A percentile compares a stretch with the other conserved stretches of the same genome.
Evolutionary conservation across 2,797 vertebrate species (phyloP).

Genomic region (Cygnus olor): DNA sequence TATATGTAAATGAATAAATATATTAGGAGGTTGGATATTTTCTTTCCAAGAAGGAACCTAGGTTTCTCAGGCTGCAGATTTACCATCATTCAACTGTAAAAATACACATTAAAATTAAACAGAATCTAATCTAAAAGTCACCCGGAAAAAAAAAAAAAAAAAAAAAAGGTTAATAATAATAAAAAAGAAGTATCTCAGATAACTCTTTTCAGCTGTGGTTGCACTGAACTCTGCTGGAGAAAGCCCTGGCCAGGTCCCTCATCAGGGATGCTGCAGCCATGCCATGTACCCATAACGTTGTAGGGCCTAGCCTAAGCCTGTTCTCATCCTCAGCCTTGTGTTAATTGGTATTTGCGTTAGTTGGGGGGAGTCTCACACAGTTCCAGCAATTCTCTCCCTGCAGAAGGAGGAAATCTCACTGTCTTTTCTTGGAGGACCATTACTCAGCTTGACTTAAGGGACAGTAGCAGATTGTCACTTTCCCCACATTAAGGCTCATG

Average conservation of each 20-base stretch:
- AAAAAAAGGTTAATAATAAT: no score
- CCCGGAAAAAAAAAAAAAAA: background rate
- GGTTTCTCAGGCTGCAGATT: background rate
- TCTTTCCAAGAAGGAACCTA: background rate
- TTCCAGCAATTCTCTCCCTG: background rate
- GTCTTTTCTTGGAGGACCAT: background rate
- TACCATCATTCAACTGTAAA: background rate
- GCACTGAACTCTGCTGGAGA: background rate
- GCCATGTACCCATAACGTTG: rapidly evolving
- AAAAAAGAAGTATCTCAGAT: background rate
- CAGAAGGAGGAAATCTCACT: background rate
- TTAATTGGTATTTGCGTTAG: background rate
- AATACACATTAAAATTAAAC: background rate
- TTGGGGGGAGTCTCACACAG: rapidly evolving
- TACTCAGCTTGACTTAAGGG: background rate
- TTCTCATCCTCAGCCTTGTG: background rate
- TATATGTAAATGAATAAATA: background rate
- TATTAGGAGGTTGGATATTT: background rate
- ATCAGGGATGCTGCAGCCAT: background rate
- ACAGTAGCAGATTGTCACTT: background rate
- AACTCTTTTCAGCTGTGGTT: background rate
- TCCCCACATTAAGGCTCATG: rapidly evolving
- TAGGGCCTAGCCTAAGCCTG: background rate
- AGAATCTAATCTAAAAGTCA: background rate
- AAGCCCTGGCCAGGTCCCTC: background rate